Evolutionary conservation across 2,113 vertebrate genomes (phyloP).

Genomic region (Ivindomyrus marchei): DNA sequence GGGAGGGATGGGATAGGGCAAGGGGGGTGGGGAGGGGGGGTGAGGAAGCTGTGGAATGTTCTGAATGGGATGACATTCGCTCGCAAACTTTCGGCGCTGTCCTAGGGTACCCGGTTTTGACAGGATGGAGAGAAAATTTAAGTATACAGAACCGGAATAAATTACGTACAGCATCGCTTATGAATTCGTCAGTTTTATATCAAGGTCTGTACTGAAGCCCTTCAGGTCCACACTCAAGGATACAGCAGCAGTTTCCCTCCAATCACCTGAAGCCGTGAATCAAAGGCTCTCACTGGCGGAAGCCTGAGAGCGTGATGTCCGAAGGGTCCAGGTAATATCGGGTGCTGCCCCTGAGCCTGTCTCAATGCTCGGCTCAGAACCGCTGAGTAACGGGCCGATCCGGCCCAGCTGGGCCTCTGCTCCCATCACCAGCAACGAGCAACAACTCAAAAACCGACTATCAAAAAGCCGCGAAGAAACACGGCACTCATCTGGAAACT

Average conservation of each 20-base stretch:
- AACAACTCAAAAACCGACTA: not conserved
- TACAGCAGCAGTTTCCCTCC: not conserved
- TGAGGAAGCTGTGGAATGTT: not conserved
- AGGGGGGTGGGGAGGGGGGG: conserved; percentile 4
- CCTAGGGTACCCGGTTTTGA: conserved; percentile 40
- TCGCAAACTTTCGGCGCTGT: conserved; percentile 25
- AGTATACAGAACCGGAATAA: not conserved
- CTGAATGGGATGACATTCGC: conserved; percentile 14
- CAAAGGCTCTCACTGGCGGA: not conserved
- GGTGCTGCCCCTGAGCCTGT: not conserved
- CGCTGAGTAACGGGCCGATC: not conserved
- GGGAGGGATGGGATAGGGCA: conserved; percentile 30
- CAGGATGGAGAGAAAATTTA: conserved; percentile 29
- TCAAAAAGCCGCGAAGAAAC: not conserved
- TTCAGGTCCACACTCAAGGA: not conserved
- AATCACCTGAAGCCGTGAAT: not conserved
- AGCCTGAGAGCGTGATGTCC: not conserved
- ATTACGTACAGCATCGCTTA: not conserved
- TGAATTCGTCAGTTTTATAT: not conserved
- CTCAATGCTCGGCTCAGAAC: not conserved
- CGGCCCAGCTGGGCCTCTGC: not conserved
- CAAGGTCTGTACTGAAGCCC: not conserved
- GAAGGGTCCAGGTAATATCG: not conserved
- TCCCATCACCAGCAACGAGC: not conserved
- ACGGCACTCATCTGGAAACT: not conserved